Conservation (phyloP, 2,113 vertebrate species). For the Phodopus roborovskii region DNA sequence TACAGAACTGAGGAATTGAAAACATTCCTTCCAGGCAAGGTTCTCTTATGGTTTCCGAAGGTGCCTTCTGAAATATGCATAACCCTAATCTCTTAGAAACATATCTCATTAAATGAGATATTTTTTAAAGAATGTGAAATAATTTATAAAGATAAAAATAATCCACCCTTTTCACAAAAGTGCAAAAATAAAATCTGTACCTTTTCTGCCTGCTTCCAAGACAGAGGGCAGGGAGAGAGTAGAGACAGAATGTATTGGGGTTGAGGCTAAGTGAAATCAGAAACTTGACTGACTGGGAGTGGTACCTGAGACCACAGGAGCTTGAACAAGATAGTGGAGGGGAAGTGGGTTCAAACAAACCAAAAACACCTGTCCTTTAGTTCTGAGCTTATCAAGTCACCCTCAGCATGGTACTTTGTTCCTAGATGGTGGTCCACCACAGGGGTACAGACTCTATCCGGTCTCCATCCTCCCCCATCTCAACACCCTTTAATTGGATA, state of each 20-base stretch:
- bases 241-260: not conserved
- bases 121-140: conserved; percentile 74
- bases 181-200: conserved; percentile 68
- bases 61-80: conserved; percentile 72
- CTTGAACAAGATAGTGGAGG: not conserved
- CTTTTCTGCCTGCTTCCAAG: conserved; percentile 21
- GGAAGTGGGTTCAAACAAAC: not conserved
- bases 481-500: not conserved
- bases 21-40: not conserved
- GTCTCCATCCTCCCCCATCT: not conserved
- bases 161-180: conserved; percentile 61
- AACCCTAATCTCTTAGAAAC: conserved; percentile 64
- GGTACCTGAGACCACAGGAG: not conserved
- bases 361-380: not conserved
- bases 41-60: not conserved
- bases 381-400: not conserved
- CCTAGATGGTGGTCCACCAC: not conserved
- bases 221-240: not conserved
- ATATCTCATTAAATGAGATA: conserved; percentile 69
- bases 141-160: conserved; percentile 83
- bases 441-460: too few species aligned
- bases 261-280: not conserved
- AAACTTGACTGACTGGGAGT: not conserved
- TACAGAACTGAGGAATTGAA: not conserved
- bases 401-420: not conserved